Conservation (phyloP, 2,888 invertebrate genomes). For the Drosophila greeni region DNA sequence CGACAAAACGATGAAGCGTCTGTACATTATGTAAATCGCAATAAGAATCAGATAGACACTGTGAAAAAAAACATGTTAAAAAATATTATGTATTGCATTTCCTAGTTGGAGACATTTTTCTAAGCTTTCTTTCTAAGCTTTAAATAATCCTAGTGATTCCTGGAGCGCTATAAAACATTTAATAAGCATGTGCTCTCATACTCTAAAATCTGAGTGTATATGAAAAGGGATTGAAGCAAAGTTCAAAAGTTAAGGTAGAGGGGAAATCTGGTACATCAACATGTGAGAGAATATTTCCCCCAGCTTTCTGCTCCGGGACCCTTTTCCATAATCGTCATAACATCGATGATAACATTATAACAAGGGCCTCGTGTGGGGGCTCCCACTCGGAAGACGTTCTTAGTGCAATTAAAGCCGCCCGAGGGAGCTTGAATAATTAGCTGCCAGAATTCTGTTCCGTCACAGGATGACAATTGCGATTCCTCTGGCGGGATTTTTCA, state of each 20-base stretch:
- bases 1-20: constrained; percentile 53
- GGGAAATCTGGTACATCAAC: constrained; percentile 47
- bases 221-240: not conserved
- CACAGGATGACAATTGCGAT: constrained; percentile 32
- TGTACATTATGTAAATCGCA: constrained; percentile 69
- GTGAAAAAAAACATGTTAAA: not conserved
- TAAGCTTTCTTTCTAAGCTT: too few species aligned
- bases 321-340: constrained; percentile 18
- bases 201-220: not conserved
- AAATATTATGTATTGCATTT: too few species aligned
- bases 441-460: constrained; percentile 39
- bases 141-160: not conserved
- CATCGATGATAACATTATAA: constrained; percentile 38
- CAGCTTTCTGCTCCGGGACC: constrained; percentile 1
- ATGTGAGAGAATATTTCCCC: not conserved
- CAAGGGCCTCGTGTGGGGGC: constrained; percentile 8
- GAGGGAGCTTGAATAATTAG: constrained; percentile 56
- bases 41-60: constrained; percentile 49
- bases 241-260: constrained; percentile 16
- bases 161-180: not conserved
- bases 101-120: not conserved
- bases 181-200: too few species aligned
- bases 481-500: constrained; percentile 19
- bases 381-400: constrained; percentile 2
- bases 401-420: constrained; percentile 32